A percentile compares a stretch with the other conserved stretches of the same genome.
phyloP scores from a whole-genome alignment of 2,113 vertebrate genomes.

The Micronisus gabar region DNA sequence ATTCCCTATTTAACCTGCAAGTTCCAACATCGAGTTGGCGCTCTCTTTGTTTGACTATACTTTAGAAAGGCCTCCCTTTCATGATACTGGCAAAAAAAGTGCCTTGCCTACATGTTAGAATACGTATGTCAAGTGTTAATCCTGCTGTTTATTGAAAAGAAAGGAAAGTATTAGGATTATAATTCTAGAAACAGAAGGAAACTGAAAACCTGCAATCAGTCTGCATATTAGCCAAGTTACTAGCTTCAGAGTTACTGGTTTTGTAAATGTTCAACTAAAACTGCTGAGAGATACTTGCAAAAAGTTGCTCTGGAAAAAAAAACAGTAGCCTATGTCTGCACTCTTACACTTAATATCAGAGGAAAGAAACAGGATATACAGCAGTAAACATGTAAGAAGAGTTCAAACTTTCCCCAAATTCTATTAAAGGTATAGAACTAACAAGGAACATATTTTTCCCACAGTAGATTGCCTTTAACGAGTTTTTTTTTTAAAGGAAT shows the following conservation, averaged over 20 bases:
- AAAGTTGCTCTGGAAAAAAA: not conserved
- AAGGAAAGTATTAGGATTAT: not conserved
- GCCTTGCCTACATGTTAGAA: not conserved
- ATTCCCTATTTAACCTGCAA: not conserved
- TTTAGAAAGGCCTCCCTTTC: not conserved
- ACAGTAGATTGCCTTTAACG: not conserved
- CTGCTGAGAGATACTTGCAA: not conserved
- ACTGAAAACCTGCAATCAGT: not conserved
- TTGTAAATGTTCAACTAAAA: not conserved
- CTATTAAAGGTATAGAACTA: not conserved
- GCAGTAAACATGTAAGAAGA: not conserved
- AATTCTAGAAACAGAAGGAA: not conserved
- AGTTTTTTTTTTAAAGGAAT: not conserved
- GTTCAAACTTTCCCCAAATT: not conserved
- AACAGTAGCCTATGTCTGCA: not conserved
- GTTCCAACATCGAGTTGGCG: not conserved
- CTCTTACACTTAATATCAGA: not conserved
- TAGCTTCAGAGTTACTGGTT: too few species aligned
- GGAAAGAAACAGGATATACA: not conserved
- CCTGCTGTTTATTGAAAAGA: not conserved
- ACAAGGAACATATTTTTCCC: not conserved
- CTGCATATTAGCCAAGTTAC: too few species aligned
- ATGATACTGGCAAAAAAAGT: not conserved
- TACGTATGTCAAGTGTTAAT: not conserved
- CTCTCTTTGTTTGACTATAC: not conserved